Percentiles rank a stretch among this genome's conserved stretches.
These are phyloP conservation scores for Branchinecta lynchi DNA, from an alignment of 1,140 invertebrate genomes.

Conservation along the genomic window DNA sequence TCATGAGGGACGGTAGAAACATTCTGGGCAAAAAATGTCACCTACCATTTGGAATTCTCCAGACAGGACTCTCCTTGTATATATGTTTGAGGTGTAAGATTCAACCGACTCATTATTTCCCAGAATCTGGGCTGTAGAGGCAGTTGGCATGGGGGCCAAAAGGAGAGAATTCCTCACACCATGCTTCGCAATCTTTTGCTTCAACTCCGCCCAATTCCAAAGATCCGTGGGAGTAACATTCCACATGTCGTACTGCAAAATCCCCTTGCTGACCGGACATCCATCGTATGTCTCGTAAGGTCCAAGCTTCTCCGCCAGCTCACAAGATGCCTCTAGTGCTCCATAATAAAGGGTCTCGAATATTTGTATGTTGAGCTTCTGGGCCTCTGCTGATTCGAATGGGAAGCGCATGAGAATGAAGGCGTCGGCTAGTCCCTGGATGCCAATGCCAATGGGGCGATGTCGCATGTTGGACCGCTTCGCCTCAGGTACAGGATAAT, in stretches of 20 bases:
- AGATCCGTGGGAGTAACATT: conserved; percentile 65
- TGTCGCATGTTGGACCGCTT: conserved; percentile 74
- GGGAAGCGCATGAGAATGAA: conserved; percentile 89
- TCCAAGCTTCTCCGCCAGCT: conserved; percentile 72
- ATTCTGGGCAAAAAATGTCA: neutral
- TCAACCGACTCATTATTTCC: conserved; percentile 99
- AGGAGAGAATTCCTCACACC: conserved; percentile 89
- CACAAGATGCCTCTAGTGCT: conserved; percentile 91
- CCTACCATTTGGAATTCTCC: conserved; percentile 54
- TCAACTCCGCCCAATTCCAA: conserved; percentile 77
- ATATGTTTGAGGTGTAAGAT: conserved; percentile 96
- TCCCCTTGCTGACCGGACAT: conserved; percentile 80
- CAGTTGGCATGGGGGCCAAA: conserved; percentile 96
- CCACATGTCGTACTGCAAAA: conserved; percentile 99
- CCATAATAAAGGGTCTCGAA: conserved; percentile 98
- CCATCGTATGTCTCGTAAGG: conserved; percentile 82
- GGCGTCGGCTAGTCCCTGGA: conserved; percentile 91
- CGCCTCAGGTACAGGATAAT: conserved; percentile 79
- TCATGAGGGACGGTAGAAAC: no score
- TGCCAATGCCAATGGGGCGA: conserved; percentile 87
- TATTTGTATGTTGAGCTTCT: conserved; percentile 80
- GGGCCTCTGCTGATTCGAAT: conserved; percentile 73
- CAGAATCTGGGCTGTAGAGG: conserved; percentile 96
- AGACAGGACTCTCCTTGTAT: conserved; percentile 78
- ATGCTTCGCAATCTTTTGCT: conserved; percentile 70